Conservation (phyloP, 2,888 invertebrate species). For the Hofmannophila pseudospretella region DNA sequence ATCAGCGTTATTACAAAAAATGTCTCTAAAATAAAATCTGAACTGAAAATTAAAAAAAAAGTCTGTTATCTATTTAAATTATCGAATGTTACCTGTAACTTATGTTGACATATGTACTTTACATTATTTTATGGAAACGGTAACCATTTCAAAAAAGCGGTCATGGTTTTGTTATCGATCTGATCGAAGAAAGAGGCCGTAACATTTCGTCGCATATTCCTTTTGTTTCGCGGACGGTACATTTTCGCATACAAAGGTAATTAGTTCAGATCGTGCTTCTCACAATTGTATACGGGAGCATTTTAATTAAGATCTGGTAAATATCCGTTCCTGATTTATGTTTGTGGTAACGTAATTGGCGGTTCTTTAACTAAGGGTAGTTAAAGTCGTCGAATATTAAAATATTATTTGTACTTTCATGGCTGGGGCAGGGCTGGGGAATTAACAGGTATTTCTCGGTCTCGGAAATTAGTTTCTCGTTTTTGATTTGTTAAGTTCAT, state of each 20-base stretch:
- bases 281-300: constrained; percentile 23
- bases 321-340: constrained; percentile 32
- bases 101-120: too few relatives aligned
- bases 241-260: constrained; percentile 17
- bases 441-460: constrained; percentile 15
- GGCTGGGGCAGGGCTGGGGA: constrained; percentile 15
- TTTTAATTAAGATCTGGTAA: constrained; percentile 37
- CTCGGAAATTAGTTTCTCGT: constrained; percentile 30
- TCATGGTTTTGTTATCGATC: constrained; percentile 1
- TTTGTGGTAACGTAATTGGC: constrained; percentile 29
- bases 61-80: too few relatives aligned
- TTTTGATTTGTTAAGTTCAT: constrained; percentile 20
- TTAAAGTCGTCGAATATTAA: constrained; percentile 27
- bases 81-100: too few relatives aligned
- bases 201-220: not conserved
- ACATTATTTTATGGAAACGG: too few relatives aligned
- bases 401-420: constrained; percentile 25
- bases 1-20: too few relatives aligned
- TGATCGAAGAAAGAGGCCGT: not conserved
- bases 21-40: too few relatives aligned
- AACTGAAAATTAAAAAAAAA: too few relatives aligned
- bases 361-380: constrained; percentile 24
- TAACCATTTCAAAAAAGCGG: too few relatives aligned
- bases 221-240: constrained; percentile 5
- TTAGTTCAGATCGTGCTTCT: constrained; percentile 24